Evolutionary conservation across 64 coral and sea anemone species (phyloP).

Genomic region (Orbicella faveolata): DNA sequence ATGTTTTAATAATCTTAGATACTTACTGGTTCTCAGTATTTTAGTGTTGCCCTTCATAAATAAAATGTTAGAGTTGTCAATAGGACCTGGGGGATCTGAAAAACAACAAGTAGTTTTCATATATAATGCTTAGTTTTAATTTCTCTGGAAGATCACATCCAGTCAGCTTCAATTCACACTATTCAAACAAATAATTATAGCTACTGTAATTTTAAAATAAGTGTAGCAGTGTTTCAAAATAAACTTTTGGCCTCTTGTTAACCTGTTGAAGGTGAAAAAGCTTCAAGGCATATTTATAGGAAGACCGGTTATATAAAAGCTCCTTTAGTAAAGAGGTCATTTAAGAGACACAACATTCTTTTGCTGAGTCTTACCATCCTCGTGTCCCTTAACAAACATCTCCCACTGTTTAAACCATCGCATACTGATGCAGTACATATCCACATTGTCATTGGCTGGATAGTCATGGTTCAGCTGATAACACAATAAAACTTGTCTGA

Average conservation of each 20-base stretch:
- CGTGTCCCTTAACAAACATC: conserved; percentile 85
- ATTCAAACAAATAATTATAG: too few species aligned
- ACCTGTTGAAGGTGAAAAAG: too few species aligned
- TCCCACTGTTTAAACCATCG: conserved; percentile 96
- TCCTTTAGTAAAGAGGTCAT: background rate
- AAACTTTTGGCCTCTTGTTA: too few species aligned
- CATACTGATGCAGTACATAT: conserved; percentile 91
- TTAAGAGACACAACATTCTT: background rate
- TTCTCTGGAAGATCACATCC: background rate
- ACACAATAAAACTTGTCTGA: background rate
- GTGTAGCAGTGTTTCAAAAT: too few species aligned
- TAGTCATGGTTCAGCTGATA: conserved; percentile 71
- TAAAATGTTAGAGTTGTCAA: conserved; percentile 89
- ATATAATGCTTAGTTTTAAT: background rate
- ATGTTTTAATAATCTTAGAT: background rate
- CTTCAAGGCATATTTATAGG: too few species aligned
- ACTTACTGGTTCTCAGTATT: conserved; percentile 66
- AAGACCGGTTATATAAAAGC: background rate
- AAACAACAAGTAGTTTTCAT: background rate
- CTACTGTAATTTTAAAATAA: too few species aligned
- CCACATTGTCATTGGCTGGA: conserved; percentile 73
- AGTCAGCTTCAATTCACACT: too few species aligned
- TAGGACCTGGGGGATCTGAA: conserved; percentile 87
- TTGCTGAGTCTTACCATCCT: conserved; percentile 60
- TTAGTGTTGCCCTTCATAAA: conserved; percentile 71